Evolutionary conservation across 2,888 invertebrate genomes (phyloP), one percentile per base, ranked within the genome.

Genomic region (Girardia tigrina): DNA sequence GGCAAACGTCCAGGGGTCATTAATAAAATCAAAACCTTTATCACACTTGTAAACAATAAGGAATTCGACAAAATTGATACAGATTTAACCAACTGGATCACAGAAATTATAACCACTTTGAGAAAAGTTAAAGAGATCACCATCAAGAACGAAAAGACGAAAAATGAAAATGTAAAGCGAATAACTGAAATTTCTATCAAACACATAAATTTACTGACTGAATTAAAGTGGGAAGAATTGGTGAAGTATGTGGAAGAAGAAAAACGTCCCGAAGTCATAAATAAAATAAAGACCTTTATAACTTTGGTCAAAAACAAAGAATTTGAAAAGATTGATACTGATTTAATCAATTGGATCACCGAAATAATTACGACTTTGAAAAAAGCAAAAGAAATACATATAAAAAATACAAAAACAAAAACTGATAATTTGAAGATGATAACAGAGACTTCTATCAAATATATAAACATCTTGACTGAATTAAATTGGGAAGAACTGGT

Each of bases 401-500:
- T 56, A 20, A 56, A 56, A 56, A 56, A 56, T 16, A 23, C n/a
- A n/a, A n/a, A 56, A 16, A n/a, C 23, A n/a, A 56, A n/a, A n/a
- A 56, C 4, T 16, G 8, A 56, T 20, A 56, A 56, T 56, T 20
- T 20, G 23, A 56, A 56, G 23, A 16, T 56, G 2, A 56, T 56
- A 8, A 56, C 56, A 8, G 56, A 56, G 4, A 56, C 56, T 20
- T 56, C 56, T 20, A 56, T 20, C 23, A 56, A 56, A 56, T 56
- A 56, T n/a, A n/a, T 56, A 4, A 56, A 4, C n/a, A 12, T 12
- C 56, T 16, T 56, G 2, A 56, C 4, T 56, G 56, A 56, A 12
- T 56, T 56, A 56, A 56, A 56, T 20, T 56, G 56, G 56, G 56
- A 56, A n/a, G 56, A 56, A 56, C n/a, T 56, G 4, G n/a, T 56